Conservation (phyloP, 2,888 invertebrate species). For the Trilocha varians region DNA sequence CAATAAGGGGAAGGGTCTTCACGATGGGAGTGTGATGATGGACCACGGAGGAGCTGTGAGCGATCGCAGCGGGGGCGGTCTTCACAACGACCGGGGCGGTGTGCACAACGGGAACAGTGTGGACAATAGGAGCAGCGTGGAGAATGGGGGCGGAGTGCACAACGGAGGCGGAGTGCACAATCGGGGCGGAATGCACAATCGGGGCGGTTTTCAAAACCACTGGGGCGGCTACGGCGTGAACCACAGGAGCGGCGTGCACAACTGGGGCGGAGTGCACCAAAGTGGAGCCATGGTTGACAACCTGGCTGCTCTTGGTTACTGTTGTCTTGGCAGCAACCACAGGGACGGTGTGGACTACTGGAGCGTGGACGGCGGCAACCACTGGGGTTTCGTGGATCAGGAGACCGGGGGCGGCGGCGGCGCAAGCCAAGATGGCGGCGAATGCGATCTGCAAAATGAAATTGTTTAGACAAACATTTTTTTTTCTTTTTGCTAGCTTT, state of each 20-base stretch:
- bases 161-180: conserved; percentile 26
- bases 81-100: conserved; percentile 40
- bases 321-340: conserved; percentile 54
- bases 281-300: conserved; percentile 57
- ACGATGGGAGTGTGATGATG: conserved; percentile 22
- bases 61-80: conserved; percentile 34
- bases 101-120: conserved; percentile 50
- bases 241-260: conserved; percentile 36
- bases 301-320: conserved; percentile 62
- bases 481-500: too few relatives aligned
- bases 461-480: too few relatives aligned
- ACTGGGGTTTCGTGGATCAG: conserved; percentile 25
- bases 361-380: conserved; percentile 32
- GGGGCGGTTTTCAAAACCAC: conserved; percentile 40
- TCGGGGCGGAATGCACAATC: conserved; percentile 31
- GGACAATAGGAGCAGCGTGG: conserved; percentile 33
- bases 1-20: conserved; percentile 48
- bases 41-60: conserved; percentile 17
- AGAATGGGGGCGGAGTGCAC: conserved; percentile 35
- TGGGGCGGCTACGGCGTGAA: conserved; percentile 28
- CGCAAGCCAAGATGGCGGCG: conserved; percentile 32
- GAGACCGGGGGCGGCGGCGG: conserved; percentile 35
- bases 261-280: conserved; percentile 43
- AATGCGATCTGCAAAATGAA: conserved; percentile 18
- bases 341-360: conserved; percentile 39